phyloP scores from a whole-genome alignment of 2,888 invertebrate species.

The Tenodera sinensis region DNA sequence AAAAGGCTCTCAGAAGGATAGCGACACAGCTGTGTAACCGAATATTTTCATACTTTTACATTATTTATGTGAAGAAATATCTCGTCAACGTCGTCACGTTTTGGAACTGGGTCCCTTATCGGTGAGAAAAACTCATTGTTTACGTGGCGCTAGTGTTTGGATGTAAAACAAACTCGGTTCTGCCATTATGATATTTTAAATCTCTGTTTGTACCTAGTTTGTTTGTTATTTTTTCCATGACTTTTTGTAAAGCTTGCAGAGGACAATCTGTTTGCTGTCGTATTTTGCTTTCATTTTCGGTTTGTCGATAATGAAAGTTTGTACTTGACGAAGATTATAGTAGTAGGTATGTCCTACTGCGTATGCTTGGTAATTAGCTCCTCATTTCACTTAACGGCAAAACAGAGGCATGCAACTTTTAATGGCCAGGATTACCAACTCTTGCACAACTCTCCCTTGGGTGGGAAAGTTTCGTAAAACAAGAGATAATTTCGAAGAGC shows the following conservation, averaged over 20 bases:
- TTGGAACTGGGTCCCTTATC: rapidly evolving
- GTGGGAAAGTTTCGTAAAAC: not conserved
- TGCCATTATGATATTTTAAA: too few relatives aligned
- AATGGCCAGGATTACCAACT: not conserved
- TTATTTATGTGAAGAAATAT: too few relatives aligned
- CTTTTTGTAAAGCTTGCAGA: not conserved
- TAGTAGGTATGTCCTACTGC: not conserved
- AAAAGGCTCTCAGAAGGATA: too few relatives aligned
- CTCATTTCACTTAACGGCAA: not conserved
- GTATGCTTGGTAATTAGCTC: not conserved
- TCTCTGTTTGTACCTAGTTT: too few relatives aligned
- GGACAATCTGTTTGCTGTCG: not conserved
- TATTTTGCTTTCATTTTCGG: not conserved
- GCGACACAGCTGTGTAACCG: too few relatives aligned
- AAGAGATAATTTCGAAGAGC: not conserved
- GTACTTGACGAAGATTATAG: not conserved
- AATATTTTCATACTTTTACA: too few relatives aligned
- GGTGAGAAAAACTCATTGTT: too few relatives aligned
- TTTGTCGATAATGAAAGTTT: not conserved
- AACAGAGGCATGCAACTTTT: not conserved
- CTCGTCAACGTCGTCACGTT: too few relatives aligned
- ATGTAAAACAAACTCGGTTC: too few relatives aligned
- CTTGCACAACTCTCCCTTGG: not conserved
- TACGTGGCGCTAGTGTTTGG: too few relatives aligned
- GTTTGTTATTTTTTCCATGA: too few relatives aligned